A percentile compares a stretch with the other conserved stretches of the same genome.
These are phyloP conservation scores for Priocnemis perturbator DNA, from an alignment of 2,888 invertebrate genomes.

Conservation along the genomic window DNA sequence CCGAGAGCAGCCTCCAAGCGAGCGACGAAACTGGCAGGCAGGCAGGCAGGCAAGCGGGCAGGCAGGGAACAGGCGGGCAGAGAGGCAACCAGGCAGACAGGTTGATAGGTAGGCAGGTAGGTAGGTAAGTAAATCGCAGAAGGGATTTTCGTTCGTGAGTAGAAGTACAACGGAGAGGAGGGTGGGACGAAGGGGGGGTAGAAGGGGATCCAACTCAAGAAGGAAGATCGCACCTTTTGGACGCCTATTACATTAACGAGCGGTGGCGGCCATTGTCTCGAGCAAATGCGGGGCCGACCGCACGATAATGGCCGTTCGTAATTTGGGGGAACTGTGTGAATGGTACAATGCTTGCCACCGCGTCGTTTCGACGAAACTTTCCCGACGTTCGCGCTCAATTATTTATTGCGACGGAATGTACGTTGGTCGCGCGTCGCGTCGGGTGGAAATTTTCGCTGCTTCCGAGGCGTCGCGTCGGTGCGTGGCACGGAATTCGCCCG, in stretches of 20 bases:
- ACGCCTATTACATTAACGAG: conserved; percentile 74
- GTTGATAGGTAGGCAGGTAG: conserved; percentile 25
- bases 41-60: conserved; percentile 35
- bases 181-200: conserved; percentile 22
- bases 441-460: too few species aligned
- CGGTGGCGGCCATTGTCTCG: conserved; percentile 71
- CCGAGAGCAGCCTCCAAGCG: conserved; percentile 30
- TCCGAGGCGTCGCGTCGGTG: not conserved
- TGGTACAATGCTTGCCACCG: conserved; percentile 33
- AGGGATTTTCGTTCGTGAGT: conserved; percentile 2
- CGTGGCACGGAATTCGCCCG: conserved; percentile 44
- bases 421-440: too few species aligned
- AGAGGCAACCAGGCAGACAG: conserved; percentile 32
- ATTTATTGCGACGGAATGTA: too few species aligned
- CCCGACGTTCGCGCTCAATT: not conserved
- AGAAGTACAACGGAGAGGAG: not conserved
- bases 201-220: conserved; percentile 35
- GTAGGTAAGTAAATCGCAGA: conserved; percentile 30
- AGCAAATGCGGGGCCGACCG: conserved; percentile 65
- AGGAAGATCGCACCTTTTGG: conserved; percentile 64
- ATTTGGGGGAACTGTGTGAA: conserved; percentile 58
- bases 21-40: conserved; percentile 30
- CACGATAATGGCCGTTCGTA: conserved; percentile 70
- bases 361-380: conserved; percentile 27
- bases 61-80: conserved; percentile 42